Evolutionary conservation across 2,888 invertebrate species (phyloP), one percentile per base, ranked within the genome.

Genomic region (Deladenus siricidicola): DNA sequence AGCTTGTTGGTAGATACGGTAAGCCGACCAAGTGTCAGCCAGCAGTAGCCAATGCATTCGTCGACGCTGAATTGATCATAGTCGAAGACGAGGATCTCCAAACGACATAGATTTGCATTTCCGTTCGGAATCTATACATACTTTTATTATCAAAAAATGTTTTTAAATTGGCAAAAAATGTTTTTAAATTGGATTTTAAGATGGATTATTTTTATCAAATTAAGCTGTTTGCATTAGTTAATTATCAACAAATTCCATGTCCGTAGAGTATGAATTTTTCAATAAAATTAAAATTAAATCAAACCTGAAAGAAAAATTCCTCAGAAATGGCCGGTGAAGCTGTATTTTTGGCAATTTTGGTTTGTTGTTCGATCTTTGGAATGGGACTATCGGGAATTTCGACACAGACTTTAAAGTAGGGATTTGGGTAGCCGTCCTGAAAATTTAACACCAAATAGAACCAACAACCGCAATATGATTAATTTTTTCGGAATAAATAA

Each of bases 31-130:
- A 70, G 19, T 10, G 67, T 67, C 43, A 77, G 60, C 73, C 71
- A 78, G 55, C 78, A 79, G 55, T 76, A 75, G 1, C 77, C 77
- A 56, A 79, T 73, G 52, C 78, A 78, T 56, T 78, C 78, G 58
- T 79, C 78, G 28, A 74, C 74, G 50, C 67, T 65, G 60, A 73
- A 78, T 58, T 75, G 74, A 54, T 78, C 78, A 58, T 67, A 77
- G 60, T 78, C 78, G 58, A 70, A 75, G 23, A 78, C 76, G 68
- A 74, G 67, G 14, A 77, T 62, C 61, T 78, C 76, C 50, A 78
- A 60, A 21, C 75, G 71, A 54, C 74, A 74, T 14, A 64, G 58
- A 10, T 60, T 50, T 10, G 78, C 51, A 51, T 67, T 63, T 17
- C 66, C 69, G 19, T 64, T 63, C 6, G 65, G 68, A 8, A 72